Percentiles rank a stretch among this genome's conserved stretches.
Conservation (phyloP, 2,888 invertebrate species). For the Anaspis maculata region DNA sequence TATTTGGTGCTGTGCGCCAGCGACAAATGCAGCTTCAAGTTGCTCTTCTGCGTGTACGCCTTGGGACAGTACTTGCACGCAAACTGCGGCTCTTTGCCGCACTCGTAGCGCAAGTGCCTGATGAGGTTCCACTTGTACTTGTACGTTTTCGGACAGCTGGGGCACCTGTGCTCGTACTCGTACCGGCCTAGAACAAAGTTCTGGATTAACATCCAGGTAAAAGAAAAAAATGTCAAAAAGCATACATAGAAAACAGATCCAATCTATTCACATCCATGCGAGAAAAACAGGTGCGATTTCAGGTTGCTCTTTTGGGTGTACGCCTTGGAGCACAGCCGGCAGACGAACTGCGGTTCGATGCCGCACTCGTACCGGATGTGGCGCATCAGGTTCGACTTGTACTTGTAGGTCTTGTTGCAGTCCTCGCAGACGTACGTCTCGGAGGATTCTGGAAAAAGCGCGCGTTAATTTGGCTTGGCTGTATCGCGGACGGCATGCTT, state of each 20-base stretch:
- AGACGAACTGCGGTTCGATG: constrained; percentile 19
- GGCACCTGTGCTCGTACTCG: no score
- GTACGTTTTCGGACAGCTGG: constrained; percentile 26
- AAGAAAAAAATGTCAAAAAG: no score
- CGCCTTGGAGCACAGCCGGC: constrained; percentile 18
- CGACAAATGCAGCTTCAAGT: constrained; percentile 37
- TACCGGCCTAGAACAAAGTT: no score
- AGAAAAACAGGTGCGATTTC: constrained; percentile 36
- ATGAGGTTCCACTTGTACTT: constrained; percentile 38
- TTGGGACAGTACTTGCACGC: constrained; percentile 19
- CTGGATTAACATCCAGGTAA: no score
- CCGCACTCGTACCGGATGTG: constrained; percentile 26
- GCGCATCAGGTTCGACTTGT: constrained; percentile 30
- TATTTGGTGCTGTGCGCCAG: no score
- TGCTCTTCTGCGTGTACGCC: constrained; percentile 31
- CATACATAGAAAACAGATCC: no score
- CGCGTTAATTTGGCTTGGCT: background rate
- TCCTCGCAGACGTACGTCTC: constrained; percentile 27
- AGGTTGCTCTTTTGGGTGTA: constrained; percentile 38
- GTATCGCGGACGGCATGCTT: background rate
- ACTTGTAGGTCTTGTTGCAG: constrained; percentile 30
- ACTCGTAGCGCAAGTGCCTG: constrained; percentile 25
- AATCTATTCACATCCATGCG: no score
- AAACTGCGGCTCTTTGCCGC: constrained; percentile 19
- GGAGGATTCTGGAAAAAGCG: constrained; percentile 12